Base-by-base conservation (phyloP, 2,888 invertebrate genomes). In the Mimas tiliae region DNA sequence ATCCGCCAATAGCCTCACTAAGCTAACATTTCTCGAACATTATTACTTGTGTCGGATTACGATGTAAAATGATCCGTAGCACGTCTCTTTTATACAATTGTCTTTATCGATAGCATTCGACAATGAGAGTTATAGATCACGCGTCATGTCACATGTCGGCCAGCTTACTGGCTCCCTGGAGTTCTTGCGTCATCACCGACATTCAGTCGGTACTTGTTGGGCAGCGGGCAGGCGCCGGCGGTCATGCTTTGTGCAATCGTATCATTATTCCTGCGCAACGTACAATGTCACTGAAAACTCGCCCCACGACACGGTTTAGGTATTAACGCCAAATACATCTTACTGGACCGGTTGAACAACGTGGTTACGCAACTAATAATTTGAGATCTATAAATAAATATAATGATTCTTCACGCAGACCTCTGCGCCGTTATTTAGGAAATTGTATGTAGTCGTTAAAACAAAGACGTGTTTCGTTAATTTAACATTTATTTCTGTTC, bases 251-350 rank as follows among this genome's bases (percentile, higher is more conserved):
- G 53, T 53, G 34, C 34, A 16, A 58, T 58, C 6, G 38, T 42
- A 1, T 38, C 42, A 42, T 58, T 58, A 38, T 58, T 58, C 38
- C 38, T 58, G 38, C 58, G 34, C 33, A 34, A 55, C 38, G 8
- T 38, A 16, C 16, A 19, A 42, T 16, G 38, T 58, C 19, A 9
- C 58, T 19, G 58, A 38, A 52, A 38, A 58, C 42, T 38, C 19
- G 42, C 58, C 42, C 19, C 58, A 4, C 58, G 42, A 38, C 58
- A 16, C 58, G 16, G 55, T 16, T 55, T 38, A 34, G 6, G 55
- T 55, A 38, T 55, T 55, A 55, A 16, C 16, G 58, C 42, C 19
- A 55, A 55, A 34, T 16, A 58, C 38, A 19, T 42, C 53, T 14
- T 16, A 27, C 27, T 19, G 9, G 19, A 42, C 58, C 58, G 58